Conservation (phyloP, 2,113 vertebrate genomes). For the Sphyrna mokarran region DNA sequence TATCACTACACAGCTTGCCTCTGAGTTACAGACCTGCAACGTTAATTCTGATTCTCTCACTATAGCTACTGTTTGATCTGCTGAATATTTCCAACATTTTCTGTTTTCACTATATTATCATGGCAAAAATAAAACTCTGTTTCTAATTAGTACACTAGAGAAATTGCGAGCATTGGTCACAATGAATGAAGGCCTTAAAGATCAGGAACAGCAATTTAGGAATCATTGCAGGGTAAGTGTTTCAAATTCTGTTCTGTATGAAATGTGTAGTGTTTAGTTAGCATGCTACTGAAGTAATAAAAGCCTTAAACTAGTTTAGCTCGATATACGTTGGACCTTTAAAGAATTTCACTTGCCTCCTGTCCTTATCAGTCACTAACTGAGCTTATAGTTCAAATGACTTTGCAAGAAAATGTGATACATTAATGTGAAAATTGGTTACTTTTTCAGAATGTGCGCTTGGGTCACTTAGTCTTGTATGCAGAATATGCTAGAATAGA, state of each 20-base stretch:
- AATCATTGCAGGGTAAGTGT: slow-evolving; percentile 81
- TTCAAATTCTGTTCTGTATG: not conserved
- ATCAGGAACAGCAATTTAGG: slow-evolving; percentile 88
- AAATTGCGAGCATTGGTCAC: slow-evolving; percentile 77
- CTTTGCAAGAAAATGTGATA: no score
- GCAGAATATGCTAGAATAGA: not conserved
- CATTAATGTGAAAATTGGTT: not conserved
- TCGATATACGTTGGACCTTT: not conserved
- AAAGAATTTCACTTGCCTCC: no score
- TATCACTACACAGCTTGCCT: no score
- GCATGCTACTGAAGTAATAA: not conserved
- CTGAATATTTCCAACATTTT: not conserved
- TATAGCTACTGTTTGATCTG: not conserved
- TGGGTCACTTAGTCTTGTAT: not conserved
- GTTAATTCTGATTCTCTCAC: not conserved
- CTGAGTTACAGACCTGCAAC: no score
- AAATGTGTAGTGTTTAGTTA: no score
- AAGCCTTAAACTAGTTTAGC: not conserved
- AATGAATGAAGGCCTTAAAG: slow-evolving; percentile 88
- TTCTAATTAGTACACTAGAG: slow-evolving; percentile 66
- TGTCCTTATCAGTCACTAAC: not conserved
- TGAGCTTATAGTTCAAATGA: not conserved
- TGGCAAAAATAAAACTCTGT: slow-evolving; percentile 24
- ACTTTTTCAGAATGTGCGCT: not conserved
- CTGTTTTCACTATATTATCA: not conserved